Evolutionary conservation across 2,113 vertebrate genomes (phyloP), one percentile per base, ranked within the genome.

Genomic region (Gymnocephalus cernua): DNA sequence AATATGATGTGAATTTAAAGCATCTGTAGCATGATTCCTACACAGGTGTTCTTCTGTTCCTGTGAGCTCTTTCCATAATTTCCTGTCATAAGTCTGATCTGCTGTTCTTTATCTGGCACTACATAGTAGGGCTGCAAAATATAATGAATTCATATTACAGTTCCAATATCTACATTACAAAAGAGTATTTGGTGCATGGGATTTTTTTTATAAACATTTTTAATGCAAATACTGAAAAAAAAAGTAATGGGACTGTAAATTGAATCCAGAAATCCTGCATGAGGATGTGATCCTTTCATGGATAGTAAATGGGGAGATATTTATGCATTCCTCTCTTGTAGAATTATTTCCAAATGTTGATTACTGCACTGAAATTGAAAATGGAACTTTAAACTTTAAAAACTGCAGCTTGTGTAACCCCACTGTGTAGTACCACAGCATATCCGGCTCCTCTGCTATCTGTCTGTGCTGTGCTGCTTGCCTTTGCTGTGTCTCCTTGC

Each of bases 401-500:
- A 58, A 3, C 41, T 19, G 27, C 51, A 65, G 56, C 51, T 45
- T 0, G 51, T 64, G 56, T 9, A 67, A 41, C 75, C 84, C 85
- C 41, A 23, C 82, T 81, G 85, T 85, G 82, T 66, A 38, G 89
- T 89, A 82, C 89, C 79, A 32, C 74, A 69, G 86, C 79, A 32
- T 35, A 51, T 48, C 23, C 79, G 7, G 80, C 89, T 79, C 65
- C 19, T 86, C 77, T 74, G 73, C 88, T 89, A 47, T 85, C 84
- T 75, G 15, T 85, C 85, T 80, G 56, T 81, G 72, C 74, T 35
- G 57, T 67, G 86, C 83, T 82, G 84, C 82, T 64, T 47, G 86
- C 74, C 83, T 83, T 41, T 56, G 80, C 84, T 76, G 79, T 78
- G 83, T 88, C 83, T 88, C 83, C 81, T 89, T 83, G 85, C 90